These are phyloP conservation scores for Adineta ricciae DNA, from an alignment of 2,888 invertebrate genomes.

Conservation along the genomic window DNA sequence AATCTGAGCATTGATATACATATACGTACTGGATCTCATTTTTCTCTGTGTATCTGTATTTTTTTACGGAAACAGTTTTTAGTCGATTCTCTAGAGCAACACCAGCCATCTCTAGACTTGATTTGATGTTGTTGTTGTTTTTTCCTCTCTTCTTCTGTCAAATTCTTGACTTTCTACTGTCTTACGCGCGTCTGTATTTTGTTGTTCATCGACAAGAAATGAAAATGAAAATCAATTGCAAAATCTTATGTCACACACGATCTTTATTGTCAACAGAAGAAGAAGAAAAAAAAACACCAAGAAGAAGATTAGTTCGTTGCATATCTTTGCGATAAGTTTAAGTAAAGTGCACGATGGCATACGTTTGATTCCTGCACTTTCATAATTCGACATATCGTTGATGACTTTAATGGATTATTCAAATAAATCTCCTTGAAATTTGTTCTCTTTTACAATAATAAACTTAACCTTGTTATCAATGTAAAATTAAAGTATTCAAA, in stretches of 20 bases:
- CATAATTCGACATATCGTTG: background rate
- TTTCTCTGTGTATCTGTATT: background rate
- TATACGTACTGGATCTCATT: background rate
- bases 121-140: background rate
- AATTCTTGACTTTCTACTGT: background rate
- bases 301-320: too few relatives aligned
- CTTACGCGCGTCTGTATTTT: background rate
- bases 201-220: background rate
- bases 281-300: too few relatives aligned
- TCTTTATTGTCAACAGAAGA: too few relatives aligned
- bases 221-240: too few relatives aligned
- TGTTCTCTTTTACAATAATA: background rate
- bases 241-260: too few relatives aligned
- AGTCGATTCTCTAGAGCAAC: slow-evolving; percentile 3
- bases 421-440: background rate
- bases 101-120: background rate
- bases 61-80: slow-evolving; percentile 9
- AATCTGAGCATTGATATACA: background rate
- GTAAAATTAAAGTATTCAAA: background rate
- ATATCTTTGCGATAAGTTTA: too few relatives aligned
- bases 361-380: too few relatives aligned
- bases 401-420: background rate
- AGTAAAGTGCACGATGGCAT: too few relatives aligned
- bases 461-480: slow-evolving; percentile 5
- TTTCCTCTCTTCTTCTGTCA: background rate